phyloP scores from a whole-genome alignment of 2,797 vertebrate genomes.

The Spondyliosoma cantharus region DNA sequence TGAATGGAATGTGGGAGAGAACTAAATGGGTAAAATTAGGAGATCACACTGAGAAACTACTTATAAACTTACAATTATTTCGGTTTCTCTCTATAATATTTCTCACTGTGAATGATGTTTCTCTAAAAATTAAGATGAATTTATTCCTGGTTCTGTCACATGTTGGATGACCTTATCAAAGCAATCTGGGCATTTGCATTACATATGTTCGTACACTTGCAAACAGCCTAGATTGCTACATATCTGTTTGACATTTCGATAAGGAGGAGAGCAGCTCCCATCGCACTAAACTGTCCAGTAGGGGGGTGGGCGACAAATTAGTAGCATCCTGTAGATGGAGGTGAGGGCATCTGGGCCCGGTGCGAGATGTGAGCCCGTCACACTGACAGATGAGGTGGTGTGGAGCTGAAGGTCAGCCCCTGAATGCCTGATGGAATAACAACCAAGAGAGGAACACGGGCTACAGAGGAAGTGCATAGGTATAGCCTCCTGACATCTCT shows the following conservation, averaged over 20 bases:
- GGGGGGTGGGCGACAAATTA: slow-evolving; percentile 48
- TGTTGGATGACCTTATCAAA: slow-evolving; percentile 21
- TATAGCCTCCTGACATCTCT: slow-evolving; percentile 62
- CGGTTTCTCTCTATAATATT: too few relatives aligned
- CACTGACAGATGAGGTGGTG: slow-evolving; percentile 74
- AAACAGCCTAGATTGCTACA: slow-evolving; percentile 15
- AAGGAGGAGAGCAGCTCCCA: slow-evolving; percentile 27
- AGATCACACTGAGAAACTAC: background rate
- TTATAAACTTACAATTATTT: background rate
- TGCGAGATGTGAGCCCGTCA: slow-evolving; percentile 63
- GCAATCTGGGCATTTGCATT: background rate
- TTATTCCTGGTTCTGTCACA: slow-evolving; percentile 5
- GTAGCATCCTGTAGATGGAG: slow-evolving; percentile 50
- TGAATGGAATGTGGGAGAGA: background rate
- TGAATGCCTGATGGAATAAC: slow-evolving; percentile 68
- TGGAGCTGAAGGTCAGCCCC: slow-evolving; percentile 75
- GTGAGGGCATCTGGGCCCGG: slow-evolving; percentile 21
- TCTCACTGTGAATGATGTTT: background rate
- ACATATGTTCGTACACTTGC: slow-evolving; percentile 9
- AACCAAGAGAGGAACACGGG: slow-evolving; percentile 35
- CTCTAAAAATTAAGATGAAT: background rate
- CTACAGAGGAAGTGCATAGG: slow-evolving; percentile 44
- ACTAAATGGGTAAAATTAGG: background rate
- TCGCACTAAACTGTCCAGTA: slow-evolving; percentile 30
- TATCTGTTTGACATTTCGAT: slow-evolving; percentile 39